These are phyloP conservation scores for Anolis carolinensis DNA, from an alignment of 2,113 vertebrate species.

Conservation along the genomic window DNA sequence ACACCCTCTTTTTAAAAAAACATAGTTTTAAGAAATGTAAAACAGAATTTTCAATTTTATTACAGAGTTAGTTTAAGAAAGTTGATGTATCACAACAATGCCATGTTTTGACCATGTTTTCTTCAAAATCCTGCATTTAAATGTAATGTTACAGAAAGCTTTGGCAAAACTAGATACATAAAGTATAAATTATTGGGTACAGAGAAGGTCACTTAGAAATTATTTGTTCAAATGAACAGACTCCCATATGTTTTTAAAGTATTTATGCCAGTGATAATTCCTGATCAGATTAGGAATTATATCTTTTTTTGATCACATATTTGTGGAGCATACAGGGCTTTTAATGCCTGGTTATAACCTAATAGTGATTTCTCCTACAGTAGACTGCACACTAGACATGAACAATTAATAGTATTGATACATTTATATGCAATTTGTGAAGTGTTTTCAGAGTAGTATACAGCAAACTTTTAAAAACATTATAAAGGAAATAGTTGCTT, in stretches of 20 bases:
- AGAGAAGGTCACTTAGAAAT: background rate
- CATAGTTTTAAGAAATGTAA: background rate
- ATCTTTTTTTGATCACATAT: background rate
- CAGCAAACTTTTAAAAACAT: background rate
- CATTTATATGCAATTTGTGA: background rate
- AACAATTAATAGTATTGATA: background rate
- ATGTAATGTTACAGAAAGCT: background rate
- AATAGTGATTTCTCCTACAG: background rate
- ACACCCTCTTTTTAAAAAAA: background rate
- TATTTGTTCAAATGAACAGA: background rate
- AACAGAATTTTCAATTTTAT: conserved; percentile 1
- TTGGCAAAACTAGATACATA: background rate
- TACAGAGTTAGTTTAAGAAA: background rate
- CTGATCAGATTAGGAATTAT: background rate
- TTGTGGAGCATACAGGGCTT: background rate
- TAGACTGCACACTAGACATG: background rate
- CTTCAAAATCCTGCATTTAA: background rate
- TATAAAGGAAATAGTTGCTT: background rate
- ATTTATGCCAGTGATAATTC: background rate
- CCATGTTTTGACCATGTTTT: background rate
- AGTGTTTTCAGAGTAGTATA: background rate
- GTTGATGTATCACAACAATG: background rate
- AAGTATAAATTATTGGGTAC: background rate
- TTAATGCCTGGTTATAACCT: background rate
- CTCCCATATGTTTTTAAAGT: background rate